phyloP scores from a whole-genome alignment of 2,113 vertebrate genomes.

The Gymnobelideus leadbeateri region DNA sequence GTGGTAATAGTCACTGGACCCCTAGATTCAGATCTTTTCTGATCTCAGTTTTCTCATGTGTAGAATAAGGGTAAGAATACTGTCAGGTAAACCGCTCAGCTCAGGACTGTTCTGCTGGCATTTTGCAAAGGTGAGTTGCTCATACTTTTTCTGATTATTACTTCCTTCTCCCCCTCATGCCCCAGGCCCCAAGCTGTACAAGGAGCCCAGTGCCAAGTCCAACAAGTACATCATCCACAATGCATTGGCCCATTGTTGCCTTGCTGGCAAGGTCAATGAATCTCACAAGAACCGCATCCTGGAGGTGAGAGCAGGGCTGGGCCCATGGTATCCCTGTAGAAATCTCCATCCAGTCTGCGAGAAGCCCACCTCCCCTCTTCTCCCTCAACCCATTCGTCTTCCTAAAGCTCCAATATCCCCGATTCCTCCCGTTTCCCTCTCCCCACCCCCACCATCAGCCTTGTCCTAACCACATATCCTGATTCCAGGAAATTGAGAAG shows the following conservation, averaged over 20 bases:
- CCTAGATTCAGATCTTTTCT: background rate
- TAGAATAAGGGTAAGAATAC: background rate
- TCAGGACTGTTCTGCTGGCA: background rate
- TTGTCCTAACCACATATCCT: background rate
- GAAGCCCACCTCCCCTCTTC: background rate
- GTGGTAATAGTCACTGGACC: background rate
- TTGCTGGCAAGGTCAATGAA: constrained; percentile 95
- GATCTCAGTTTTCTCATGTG: background rate
- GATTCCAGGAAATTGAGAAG: constrained; percentile 91
- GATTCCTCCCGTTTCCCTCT: background rate
- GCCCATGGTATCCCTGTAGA: background rate
- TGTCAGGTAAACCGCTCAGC: background rate
- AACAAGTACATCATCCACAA: constrained; percentile 97
- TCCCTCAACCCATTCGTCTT: background rate
- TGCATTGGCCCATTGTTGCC: constrained; percentile 93
- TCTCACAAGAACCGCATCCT: constrained; percentile 95
- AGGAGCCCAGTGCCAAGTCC: constrained; percentile 96
- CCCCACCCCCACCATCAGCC: background rate
- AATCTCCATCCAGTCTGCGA: background rate
- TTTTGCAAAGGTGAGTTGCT: background rate
- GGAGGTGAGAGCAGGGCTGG: constrained; percentile 85
- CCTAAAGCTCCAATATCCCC: background rate
- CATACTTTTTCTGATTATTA: background rate
- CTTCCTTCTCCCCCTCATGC: background rate
- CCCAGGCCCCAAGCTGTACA: constrained; percentile 94